Conservation (phyloP, 2,888 invertebrate genomes). For the Athetis lepigone region DNA sequence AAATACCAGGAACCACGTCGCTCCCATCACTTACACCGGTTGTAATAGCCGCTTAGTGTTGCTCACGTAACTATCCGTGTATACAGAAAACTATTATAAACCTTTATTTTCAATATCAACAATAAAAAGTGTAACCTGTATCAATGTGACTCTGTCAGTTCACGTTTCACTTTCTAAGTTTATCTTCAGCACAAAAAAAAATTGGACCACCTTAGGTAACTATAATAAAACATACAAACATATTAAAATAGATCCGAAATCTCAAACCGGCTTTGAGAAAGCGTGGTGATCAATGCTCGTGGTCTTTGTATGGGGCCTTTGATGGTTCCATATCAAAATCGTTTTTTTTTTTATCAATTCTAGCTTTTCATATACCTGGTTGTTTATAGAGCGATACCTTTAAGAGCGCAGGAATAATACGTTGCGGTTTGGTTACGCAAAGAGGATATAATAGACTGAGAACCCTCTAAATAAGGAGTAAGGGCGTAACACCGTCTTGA, state of each 20-base stretch:
- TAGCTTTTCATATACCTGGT: conserved; percentile 41
- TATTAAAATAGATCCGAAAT: no score
- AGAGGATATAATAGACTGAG: conserved; percentile 54
- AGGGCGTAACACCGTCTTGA: conserved; percentile 38
- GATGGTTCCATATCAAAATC: conserved; percentile 9
- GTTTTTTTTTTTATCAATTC: conserved; percentile 6
- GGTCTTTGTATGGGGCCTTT: no score
- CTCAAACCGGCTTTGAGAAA: no score
- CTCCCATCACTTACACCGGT: conserved; percentile 49
- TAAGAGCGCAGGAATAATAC: conserved; percentile 32
- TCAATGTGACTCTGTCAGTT: no score
- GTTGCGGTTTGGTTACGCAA: conserved; percentile 47
- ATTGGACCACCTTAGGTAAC: no score
- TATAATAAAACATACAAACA: no score
- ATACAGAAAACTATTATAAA: conserved; percentile 45
- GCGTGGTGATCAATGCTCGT: no score
- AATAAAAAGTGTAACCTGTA: no score
- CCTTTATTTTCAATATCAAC: conserved; percentile 23
- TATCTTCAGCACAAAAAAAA: no score
- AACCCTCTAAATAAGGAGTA: conserved; percentile 46
- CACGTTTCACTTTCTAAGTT: no score
- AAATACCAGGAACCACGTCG: conserved; percentile 55
- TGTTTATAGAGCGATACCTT: conserved; percentile 47
- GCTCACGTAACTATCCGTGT: conserved; percentile 43
- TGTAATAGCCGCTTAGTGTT: conserved; percentile 51